Evolutionary conservation across 1,140 invertebrate species (phyloP).

Genomic region (Drosophila oshimai): DNA sequence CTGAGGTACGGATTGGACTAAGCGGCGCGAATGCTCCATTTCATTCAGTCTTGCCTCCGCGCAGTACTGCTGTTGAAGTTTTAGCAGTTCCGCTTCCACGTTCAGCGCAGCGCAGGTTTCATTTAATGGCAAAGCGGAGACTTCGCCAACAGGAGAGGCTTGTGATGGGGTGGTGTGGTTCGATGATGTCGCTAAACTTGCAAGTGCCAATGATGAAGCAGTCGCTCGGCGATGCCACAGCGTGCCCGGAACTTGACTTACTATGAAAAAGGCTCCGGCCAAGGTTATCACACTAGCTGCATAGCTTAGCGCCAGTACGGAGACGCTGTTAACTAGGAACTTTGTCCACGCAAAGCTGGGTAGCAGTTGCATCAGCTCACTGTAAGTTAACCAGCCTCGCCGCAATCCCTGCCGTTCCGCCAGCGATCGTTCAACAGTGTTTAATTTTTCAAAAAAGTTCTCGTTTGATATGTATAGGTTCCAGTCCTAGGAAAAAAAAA

Average conservation of each 20-base stretch:
- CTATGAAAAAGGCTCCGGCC: conserved; percentile 87
- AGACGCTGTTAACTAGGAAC: conserved; percentile 86
- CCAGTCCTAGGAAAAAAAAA: conserved; percentile 88
- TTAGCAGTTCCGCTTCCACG: conserved; percentile 66
- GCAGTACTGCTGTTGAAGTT: conserved; percentile 56
- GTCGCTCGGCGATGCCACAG: conserved; percentile 55
- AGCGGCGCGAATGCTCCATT: conserved; percentile 8
- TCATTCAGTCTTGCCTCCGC: conserved; percentile 54
- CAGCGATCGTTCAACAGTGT: conserved; percentile 87
- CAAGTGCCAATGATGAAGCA: neutral
- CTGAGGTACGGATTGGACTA: conserved; percentile 1
- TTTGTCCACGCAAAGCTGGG: conserved; percentile 84
- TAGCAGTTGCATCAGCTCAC: conserved; percentile 88
- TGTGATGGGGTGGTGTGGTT: conserved; percentile 4
- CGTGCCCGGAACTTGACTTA: conserved; percentile 85
- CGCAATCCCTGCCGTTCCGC: conserved; percentile 88
- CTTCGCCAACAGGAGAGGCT: neutral
- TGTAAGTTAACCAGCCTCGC: conserved; percentile 93
- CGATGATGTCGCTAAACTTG: neutral
- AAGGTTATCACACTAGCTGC: conserved; percentile 88
- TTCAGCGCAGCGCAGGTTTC: conserved; percentile 50
- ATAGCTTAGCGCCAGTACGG: conserved; percentile 88
- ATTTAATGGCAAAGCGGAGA: conserved; percentile 1
- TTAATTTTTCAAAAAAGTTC: conserved; percentile 88
- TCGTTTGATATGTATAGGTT: conserved; percentile 89